These are phyloP conservation scores for Drosophila falleni DNA, from an alignment of 2,888 invertebrate species.

Conservation along the genomic window DNA sequence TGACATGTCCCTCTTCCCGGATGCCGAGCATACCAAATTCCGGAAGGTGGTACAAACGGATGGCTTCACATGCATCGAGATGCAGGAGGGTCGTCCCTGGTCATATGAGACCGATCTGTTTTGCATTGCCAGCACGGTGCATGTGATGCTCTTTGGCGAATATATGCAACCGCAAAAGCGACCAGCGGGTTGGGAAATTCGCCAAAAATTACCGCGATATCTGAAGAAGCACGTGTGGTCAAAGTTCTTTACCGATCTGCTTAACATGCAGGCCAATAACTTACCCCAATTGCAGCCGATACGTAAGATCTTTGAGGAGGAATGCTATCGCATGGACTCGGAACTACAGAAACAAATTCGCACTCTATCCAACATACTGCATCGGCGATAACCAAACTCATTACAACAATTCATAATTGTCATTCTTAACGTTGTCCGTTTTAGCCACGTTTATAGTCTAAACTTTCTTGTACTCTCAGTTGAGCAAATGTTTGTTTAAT, in stretches of 20 bases:
- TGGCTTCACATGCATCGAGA: slow-evolving; percentile 95
- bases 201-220: slow-evolving; percentile 91
- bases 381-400: slow-evolving; percentile 82
- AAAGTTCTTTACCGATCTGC: slow-evolving; percentile 91
- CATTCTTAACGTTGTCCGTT: slow-evolving; percentile 16
- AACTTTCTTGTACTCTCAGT: too few species aligned
- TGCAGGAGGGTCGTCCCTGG: slow-evolving; percentile 96
- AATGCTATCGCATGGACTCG: slow-evolving; percentile 85
- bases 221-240: slow-evolving; percentile 92
- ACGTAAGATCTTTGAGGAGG: slow-evolving; percentile 83
- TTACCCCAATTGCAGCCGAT: slow-evolving; percentile 89
- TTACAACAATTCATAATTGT: not conserved
- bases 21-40: slow-evolving; percentile 90
- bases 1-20: slow-evolving; percentile 95
- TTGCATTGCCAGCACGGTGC: slow-evolving; percentile 95
- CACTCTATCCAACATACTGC: slow-evolving; percentile 84
- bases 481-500: too few species aligned
- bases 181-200: slow-evolving; percentile 89
- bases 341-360: slow-evolving; percentile 85
- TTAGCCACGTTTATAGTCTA: slow-evolving; percentile 7
- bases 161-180: slow-evolving; percentile 94
- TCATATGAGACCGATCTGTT: slow-evolving; percentile 97
- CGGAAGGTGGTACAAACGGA: slow-evolving; percentile 91
- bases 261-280: slow-evolving; percentile 93
- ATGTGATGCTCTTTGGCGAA: slow-evolving; percentile 94